A percentile compares a stretch with the other conserved stretches of the same genome.
Evolutionary conservation across 2,888 invertebrate species (phyloP).

Genomic region (Scaptomyza polygonia): DNA sequence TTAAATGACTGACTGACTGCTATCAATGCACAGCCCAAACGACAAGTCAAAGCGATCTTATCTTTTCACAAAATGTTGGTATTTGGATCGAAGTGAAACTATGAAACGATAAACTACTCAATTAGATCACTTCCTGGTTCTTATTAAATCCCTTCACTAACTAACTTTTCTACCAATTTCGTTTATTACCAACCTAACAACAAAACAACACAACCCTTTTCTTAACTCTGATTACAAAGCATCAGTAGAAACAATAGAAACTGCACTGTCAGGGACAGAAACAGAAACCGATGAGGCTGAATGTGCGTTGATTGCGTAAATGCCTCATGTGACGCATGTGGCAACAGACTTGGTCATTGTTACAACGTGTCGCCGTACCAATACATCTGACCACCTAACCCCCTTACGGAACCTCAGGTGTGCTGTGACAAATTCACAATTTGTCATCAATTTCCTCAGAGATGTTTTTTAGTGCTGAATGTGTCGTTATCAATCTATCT

Average conservation of each 20-base stretch:
- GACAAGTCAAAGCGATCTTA: no score
- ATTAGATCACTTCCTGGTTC: no score
- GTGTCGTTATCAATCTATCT: not conserved
- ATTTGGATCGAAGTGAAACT: no score
- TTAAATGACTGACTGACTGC: not conserved
- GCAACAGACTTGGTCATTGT: constrained; percentile 49
- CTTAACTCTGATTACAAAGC: constrained; percentile 11
- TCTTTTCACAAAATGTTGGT: no score
- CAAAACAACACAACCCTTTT: not conserved
- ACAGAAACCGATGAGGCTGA: not conserved
- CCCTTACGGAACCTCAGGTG: constrained; percentile 3
- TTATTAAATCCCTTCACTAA: no score
- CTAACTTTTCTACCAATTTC: no score
- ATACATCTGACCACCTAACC: not conserved
- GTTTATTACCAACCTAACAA: not conserved
- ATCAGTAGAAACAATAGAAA: constrained; percentile 19
- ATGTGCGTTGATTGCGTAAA: constrained; percentile 61
- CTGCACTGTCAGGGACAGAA: constrained; percentile 42
- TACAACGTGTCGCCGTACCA: not conserved
- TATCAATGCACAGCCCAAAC: no score
- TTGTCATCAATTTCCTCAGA: constrained; percentile 58
- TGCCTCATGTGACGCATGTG: constrained; percentile 65
- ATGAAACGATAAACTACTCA: no score
- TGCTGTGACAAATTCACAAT: constrained; percentile 66
- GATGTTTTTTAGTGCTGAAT: not conserved